A percentile compares a stretch with the other conserved stretches of the same genome.
phyloP scores from a whole-genome alignment of 2,888 invertebrate genomes.

The Boloria selene region DNA sequence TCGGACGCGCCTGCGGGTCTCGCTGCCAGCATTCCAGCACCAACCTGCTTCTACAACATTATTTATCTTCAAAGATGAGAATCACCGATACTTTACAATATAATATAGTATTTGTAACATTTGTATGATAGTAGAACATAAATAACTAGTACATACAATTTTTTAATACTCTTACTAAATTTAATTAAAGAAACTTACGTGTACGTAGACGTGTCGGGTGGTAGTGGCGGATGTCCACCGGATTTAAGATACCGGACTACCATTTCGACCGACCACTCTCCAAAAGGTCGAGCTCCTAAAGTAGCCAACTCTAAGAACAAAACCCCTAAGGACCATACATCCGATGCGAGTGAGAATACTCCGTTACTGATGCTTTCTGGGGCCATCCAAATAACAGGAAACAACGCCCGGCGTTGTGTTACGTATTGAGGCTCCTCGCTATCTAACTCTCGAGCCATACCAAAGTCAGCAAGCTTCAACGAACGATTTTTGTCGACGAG shows the following conservation, averaged over 20 bases:
- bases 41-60: slow-evolving; percentile 72
- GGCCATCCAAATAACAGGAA: slow-evolving; percentile 96
- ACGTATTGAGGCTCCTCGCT: slow-evolving; percentile 87
- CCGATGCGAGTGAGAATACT: slow-evolving; percentile 90
- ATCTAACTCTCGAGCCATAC: slow-evolving; percentile 86
- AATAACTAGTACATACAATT: too few relatives aligned
- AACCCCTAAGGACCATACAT: slow-evolving; percentile 94
- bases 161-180: too few relatives aligned
- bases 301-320: slow-evolving; percentile 92
- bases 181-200: slow-evolving; percentile 47
- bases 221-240: slow-evolving; percentile 85
- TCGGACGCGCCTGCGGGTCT: slow-evolving; percentile 85
- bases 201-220: slow-evolving; percentile 71
- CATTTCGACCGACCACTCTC: slow-evolving; percentile 86
- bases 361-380: slow-evolving; percentile 92
- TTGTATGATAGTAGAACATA: too few relatives aligned
- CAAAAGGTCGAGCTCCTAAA: slow-evolving; percentile 94
- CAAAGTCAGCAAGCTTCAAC: slow-evolving; percentile 92
- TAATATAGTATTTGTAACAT: not conserved
- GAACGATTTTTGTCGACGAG: slow-evolving; percentile 87
- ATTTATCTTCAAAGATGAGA: not conserved
- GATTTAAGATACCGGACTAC: slow-evolving; percentile 83
- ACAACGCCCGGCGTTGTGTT: slow-evolving; percentile 90
- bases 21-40: slow-evolving; percentile 90
- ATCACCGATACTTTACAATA: not conserved